Percentiles rank a stretch among this genome's conserved stretches.
Evolutionary conservation across 30 jellyfish, hydroid and myxozoan species (phyloP).

Genomic region (Hydractinia symbiolongicarpus): DNA sequence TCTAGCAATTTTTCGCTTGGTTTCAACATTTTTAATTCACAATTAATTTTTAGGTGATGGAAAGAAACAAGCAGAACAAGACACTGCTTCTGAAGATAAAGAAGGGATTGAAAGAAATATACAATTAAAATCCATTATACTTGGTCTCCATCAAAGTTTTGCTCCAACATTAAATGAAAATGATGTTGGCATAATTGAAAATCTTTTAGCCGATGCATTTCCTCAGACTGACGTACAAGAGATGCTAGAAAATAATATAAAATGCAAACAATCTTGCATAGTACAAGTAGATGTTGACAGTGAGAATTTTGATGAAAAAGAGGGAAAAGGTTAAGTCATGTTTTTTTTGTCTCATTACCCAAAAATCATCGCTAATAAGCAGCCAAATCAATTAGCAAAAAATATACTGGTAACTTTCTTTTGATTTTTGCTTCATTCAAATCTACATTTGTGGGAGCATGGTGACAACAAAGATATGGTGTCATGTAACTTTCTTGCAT

Average conservation of each 20-base stretch:
- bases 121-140: not conserved
- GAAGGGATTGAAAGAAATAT: not conserved
- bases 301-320: not conserved
- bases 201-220: not conserved
- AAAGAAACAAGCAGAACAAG: not conserved
- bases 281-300: not conserved
- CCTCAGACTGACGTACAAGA: constrained; percentile 4
- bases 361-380: no score
- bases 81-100: not conserved
- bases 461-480: no score
- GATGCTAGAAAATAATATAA: not conserved
- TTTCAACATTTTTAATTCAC: not conserved
- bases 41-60: no score
- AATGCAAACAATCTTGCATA: not conserved
- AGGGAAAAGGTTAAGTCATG: not conserved
- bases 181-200: not conserved
- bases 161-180: not conserved
- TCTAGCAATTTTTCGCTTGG: no score
- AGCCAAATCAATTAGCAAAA: no score
- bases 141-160: constrained; percentile 2
- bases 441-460: no score
- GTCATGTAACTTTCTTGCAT: no score
- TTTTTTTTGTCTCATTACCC: no score
- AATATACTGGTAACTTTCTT: no score
- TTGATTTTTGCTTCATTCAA: no score